These are phyloP conservation scores for Anagyrus pseudococci DNA, from an alignment of 2,888 invertebrate genomes.

Conservation along the genomic window DNA sequence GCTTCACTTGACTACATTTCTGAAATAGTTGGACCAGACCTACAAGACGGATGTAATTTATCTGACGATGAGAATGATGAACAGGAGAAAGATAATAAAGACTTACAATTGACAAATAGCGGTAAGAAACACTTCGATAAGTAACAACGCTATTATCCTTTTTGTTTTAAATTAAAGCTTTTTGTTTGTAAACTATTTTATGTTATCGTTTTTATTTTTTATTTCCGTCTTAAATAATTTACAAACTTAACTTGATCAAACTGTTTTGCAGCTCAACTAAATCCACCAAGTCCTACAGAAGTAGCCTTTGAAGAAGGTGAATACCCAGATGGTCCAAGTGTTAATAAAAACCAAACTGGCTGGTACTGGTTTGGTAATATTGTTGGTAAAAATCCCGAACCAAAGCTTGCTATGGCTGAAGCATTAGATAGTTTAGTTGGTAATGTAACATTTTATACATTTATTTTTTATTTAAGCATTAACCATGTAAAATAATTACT, in stretches of 20 bases:
- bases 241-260: not conserved
- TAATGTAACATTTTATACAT: slow-evolving; percentile 61
- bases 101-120: slow-evolving; percentile 54
- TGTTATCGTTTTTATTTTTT: not conserved
- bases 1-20: slow-evolving; percentile 57
- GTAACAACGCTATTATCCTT: no score
- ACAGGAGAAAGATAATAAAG: slow-evolving; percentile 51
- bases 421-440: slow-evolving; percentile 75
- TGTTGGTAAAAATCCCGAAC: slow-evolving; percentile 73
- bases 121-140: no score
- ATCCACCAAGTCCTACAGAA: slow-evolving; percentile 62
- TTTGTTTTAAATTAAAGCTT: not conserved
- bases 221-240: not conserved
- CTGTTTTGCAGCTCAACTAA: slow-evolving; percentile 59
- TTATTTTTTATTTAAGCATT: slow-evolving; percentile 26
- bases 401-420: slow-evolving; percentile 71
- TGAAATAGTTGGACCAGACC: slow-evolving; percentile 58
- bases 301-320: slow-evolving; percentile 68
- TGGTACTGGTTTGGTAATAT: slow-evolving; percentile 88
- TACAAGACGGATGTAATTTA: slow-evolving; percentile 59
- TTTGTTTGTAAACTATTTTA: not conserved
- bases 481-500: not conserved
- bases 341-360: slow-evolving; percentile 74
- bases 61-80: slow-evolving; percentile 58
- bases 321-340: slow-evolving; percentile 69